Evolutionary conservation across 2,113 vertebrate species (phyloP).

Genomic region (Nipponia nippon): DNA sequence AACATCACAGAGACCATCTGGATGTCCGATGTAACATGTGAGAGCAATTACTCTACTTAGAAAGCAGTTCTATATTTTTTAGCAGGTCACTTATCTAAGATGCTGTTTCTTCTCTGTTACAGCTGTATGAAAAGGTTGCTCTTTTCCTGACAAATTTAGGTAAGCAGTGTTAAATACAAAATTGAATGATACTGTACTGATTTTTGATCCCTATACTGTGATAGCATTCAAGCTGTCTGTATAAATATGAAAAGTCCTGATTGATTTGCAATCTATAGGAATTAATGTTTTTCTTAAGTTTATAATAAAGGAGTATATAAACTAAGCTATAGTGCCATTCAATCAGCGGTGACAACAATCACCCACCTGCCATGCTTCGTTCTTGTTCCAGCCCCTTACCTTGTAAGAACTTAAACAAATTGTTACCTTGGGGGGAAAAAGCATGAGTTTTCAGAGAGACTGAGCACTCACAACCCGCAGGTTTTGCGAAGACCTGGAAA

Average conservation of each 20-base stretch:
- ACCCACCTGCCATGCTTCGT: neutral
- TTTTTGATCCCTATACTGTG: neutral
- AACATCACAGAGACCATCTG: neutral
- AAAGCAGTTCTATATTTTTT: neutral
- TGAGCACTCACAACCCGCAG: neutral
- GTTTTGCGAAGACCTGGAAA: neutral
- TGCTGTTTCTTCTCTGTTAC: conserved; percentile 63
- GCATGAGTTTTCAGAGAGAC: neutral
- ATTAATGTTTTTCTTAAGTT: neutral
- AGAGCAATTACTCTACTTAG: neutral
- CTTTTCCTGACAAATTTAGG: conserved; percentile 93
- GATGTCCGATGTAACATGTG: neutral
- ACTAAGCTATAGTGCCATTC: neutral
- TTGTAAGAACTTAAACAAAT: neutral
- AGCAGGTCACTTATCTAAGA: neutral
- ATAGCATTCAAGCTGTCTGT: neutral
- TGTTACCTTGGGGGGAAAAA: neutral
- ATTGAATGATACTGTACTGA: neutral
- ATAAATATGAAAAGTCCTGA: neutral
- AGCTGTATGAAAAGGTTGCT: conserved; percentile 95
- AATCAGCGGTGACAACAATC: neutral
- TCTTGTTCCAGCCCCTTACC: neutral
- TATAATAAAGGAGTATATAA: neutral
- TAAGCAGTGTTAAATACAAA: conserved; percentile 70
- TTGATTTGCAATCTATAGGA: neutral